Percentiles rank a stretch among this genome's conserved stretches.
Evolutionary conservation across 1,140 invertebrate species (phyloP).

Genomic region (Drosophila cardini): DNA sequence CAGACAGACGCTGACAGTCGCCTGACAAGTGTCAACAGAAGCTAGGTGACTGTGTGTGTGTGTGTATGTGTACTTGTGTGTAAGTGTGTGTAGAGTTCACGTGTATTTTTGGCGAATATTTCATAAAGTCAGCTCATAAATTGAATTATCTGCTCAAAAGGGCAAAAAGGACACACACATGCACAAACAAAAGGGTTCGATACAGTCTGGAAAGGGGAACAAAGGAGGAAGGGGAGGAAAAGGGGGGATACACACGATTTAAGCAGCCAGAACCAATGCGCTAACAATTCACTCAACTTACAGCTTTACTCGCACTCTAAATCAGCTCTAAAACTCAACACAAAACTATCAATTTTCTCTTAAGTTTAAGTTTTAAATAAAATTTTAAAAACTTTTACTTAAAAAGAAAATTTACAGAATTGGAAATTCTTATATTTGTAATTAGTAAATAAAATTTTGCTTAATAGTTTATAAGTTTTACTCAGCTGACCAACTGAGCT

Average conservation of each 20-base stretch:
- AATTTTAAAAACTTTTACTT: too few relatives aligned
- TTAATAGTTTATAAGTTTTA: too few relatives aligned
- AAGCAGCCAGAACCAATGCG: constrained; percentile 43
- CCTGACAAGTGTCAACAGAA: constrained; percentile 79
- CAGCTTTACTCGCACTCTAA: too few relatives aligned
- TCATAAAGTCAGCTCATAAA: constrained; percentile 61
- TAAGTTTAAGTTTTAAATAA: too few relatives aligned
- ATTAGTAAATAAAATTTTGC: too few relatives aligned
- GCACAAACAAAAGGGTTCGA: constrained; percentile 36
- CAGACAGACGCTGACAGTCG: constrained; percentile 66
- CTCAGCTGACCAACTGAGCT: constrained; percentile 44
- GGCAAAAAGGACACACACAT: constrained; percentile 47
- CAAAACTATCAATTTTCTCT: too few relatives aligned
- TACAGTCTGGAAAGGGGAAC: not conserved
- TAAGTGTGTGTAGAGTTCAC: constrained; percentile 29
- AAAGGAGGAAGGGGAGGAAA: not conserved
- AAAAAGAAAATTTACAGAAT: too few relatives aligned
- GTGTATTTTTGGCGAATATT: constrained; percentile 51
- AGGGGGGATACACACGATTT: constrained; percentile 11
- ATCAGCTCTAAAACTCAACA: too few relatives aligned
- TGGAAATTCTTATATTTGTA: too few relatives aligned
- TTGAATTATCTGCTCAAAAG: constrained; percentile 54
- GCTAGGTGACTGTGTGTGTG: constrained; percentile 37
- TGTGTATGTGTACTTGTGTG: constrained; percentile 1
- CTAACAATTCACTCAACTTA: constrained; percentile 31